Conservation (phyloP, 2,113 vertebrate species). For the Brachypodius melanocephalos region DNA sequence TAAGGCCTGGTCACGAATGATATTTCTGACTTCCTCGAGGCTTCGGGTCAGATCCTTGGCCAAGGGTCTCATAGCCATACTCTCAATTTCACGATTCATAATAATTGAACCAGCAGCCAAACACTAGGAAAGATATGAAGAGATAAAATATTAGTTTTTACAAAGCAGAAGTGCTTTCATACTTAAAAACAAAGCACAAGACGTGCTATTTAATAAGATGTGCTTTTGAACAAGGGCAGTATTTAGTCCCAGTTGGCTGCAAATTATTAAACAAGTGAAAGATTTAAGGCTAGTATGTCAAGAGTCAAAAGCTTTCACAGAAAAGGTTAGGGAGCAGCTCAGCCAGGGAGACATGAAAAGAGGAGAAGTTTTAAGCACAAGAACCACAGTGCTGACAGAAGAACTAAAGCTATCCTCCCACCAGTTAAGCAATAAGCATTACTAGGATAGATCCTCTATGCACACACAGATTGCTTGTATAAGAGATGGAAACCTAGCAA, state of each 20-base stretch:
- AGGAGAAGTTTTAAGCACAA: neutral
- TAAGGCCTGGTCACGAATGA: constrained; percentile 93
- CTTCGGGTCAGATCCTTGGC: constrained; percentile 94
- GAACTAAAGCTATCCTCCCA: neutral
- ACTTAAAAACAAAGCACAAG: neutral
- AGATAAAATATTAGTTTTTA: neutral
- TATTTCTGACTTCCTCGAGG: constrained; percentile 90
- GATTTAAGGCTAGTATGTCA: neutral
- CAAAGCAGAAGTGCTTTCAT: neutral
- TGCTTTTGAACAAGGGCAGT: neutral
- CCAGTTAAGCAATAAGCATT: neutral
- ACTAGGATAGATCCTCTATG: neutral
- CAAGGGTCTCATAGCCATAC: constrained; percentile 94
- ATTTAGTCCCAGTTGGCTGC: neutral
- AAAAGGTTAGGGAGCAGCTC: neutral
- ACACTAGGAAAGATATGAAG: constrained; percentile 76
- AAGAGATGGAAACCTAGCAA: neutral
- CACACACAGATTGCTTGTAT: neutral
- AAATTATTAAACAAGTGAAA: neutral
- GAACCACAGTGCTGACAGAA: neutral
- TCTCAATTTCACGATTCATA: constrained; percentile 99
- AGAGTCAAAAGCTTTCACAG: neutral
- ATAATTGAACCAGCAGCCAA: constrained; percentile 97
- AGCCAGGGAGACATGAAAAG: neutral
- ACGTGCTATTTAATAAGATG: neutral